Conservation (phyloP, 2,888 invertebrate genomes). For the Cryptus armator region DNA sequence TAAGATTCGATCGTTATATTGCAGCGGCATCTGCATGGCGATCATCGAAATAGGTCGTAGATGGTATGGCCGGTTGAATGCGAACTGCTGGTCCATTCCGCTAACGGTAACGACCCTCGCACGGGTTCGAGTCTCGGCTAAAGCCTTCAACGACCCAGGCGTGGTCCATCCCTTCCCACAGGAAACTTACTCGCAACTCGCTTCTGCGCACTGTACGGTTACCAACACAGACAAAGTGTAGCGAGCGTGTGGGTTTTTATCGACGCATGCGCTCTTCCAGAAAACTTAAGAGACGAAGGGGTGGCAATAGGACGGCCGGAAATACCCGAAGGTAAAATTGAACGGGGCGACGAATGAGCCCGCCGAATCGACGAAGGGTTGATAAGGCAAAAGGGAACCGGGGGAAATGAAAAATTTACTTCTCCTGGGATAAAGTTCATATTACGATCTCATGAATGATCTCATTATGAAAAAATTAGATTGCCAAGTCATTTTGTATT, state of each 20-base stretch:
- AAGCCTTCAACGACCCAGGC: slow-evolving; percentile 78
- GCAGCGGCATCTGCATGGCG: slow-evolving; percentile 85
- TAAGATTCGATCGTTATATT: slow-evolving; percentile 82
- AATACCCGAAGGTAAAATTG: slow-evolving; percentile 47
- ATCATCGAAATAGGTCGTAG: slow-evolving; percentile 85
- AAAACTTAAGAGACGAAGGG: slow-evolving; percentile 9
- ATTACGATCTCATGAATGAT: neutral
- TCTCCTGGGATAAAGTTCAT: slow-evolving; percentile 13
- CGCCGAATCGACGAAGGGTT: slow-evolving; percentile 21
- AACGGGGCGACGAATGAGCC: slow-evolving; percentile 49
- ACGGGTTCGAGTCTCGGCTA: slow-evolving; percentile 84
- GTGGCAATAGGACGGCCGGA: slow-evolving; percentile 25
- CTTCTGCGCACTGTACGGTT: slow-evolving; percentile 67
- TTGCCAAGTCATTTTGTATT: neutral
- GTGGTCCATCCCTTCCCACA: slow-evolving; percentile 72
- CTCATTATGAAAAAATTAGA: neutral
- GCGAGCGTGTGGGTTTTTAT: slow-evolving; percentile 9
- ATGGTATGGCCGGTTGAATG: slow-evolving; percentile 74
- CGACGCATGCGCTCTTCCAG: slow-evolving; percentile 61
- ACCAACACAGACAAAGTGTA: slow-evolving; percentile 52
- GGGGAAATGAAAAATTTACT: neutral
- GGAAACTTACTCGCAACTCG: slow-evolving; percentile 55
- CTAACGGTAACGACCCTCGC: slow-evolving; percentile 84
- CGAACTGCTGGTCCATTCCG: slow-evolving; percentile 81
- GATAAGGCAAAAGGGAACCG: neutral